Conservation (phyloP, 2,797 vertebrate genomes). For the Cyprinella venusta region DNA sequence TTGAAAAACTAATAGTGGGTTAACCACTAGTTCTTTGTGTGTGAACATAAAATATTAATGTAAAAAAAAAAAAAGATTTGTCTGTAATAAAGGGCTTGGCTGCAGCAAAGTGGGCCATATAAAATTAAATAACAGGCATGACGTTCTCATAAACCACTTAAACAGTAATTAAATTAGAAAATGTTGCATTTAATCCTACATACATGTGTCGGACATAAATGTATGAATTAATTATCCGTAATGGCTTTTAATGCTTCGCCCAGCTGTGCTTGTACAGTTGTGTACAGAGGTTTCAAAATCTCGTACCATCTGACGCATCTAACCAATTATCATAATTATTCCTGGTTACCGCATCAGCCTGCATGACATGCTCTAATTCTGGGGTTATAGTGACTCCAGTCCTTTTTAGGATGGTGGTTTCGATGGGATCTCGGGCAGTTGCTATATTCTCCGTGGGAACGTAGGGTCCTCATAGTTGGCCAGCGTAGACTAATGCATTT, state of each 20-base stretch:
- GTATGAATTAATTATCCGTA: conserved; percentile 67
- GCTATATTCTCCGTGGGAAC: conserved; percentile 63
- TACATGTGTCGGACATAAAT: conserved; percentile 36
- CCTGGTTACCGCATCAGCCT: conserved; percentile 60
- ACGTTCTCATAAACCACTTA: background rate
- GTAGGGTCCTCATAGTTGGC: conserved; percentile 31
- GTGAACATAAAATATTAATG: conserved; percentile 3
- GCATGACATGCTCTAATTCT: conserved; percentile 64
- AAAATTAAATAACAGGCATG: background rate
- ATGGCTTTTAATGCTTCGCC: conserved; percentile 68
- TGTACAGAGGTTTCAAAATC: conserved; percentile 72
- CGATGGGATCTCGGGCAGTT: conserved; percentile 35
- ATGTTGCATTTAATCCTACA: conserved; percentile 36
- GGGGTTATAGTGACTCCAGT: conserved; percentile 69
- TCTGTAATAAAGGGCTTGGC: background rate
- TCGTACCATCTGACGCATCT: conserved; percentile 71
- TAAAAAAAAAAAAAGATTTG: background rate
- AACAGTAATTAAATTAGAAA: conserved; percentile 46
- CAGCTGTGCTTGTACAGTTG: conserved; percentile 74
- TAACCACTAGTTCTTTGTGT: background rate
- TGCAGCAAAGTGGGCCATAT: conserved; percentile 28
- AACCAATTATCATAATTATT: conserved; percentile 78
- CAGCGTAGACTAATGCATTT: conserved; percentile 69
- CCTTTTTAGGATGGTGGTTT: conserved; percentile 68
- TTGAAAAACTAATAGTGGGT: background rate